Evolutionary conservation across 2,888 invertebrate genomes (phyloP).

Genomic region (Volucella zonaria): DNA sequence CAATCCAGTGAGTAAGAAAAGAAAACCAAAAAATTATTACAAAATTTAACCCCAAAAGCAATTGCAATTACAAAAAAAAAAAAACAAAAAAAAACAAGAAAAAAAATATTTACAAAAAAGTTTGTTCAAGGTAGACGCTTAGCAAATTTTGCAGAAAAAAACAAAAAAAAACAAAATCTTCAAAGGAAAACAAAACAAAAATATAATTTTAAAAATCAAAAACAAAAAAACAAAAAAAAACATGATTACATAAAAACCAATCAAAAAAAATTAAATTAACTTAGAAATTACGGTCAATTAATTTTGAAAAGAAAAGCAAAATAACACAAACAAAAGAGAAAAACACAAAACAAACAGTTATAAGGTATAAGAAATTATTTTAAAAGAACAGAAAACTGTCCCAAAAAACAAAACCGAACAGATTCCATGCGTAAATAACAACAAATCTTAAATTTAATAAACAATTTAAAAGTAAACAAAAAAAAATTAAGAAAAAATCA

Average conservation of each 20-base stretch:
- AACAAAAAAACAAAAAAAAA: constrained; percentile 23
- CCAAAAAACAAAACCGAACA: constrained; percentile 45
- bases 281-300: constrained; percentile 72
- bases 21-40: constrained; percentile 33
- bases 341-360: constrained; percentile 29
- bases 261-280: constrained; percentile 42
- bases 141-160: constrained; percentile 27
- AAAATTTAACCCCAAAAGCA: constrained; percentile 61
- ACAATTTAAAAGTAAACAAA: constrained; percentile 12
- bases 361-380: constrained; percentile 23
- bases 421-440: constrained; percentile 61
- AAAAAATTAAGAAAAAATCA: constrained; percentile 13
- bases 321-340: constrained; percentile 14
- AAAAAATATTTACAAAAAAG: constrained; percentile 64
- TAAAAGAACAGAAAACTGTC: constrained; percentile 39
- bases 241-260: too few species aligned
- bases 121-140: constrained; percentile 62
- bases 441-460: constrained; percentile 47
- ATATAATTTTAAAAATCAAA: constrained; percentile 47
- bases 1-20: constrained; percentile 29
- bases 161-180: constrained; percentile 5
- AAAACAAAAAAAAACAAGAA: constrained; percentile 31
- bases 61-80: constrained; percentile 61
- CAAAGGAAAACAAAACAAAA: constrained; percentile 30
- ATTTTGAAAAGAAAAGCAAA: constrained; percentile 56